These are phyloP conservation scores for Drosophila sp. DNA, from an alignment of 1,140 invertebrate species.

Conservation along the genomic window DNA sequence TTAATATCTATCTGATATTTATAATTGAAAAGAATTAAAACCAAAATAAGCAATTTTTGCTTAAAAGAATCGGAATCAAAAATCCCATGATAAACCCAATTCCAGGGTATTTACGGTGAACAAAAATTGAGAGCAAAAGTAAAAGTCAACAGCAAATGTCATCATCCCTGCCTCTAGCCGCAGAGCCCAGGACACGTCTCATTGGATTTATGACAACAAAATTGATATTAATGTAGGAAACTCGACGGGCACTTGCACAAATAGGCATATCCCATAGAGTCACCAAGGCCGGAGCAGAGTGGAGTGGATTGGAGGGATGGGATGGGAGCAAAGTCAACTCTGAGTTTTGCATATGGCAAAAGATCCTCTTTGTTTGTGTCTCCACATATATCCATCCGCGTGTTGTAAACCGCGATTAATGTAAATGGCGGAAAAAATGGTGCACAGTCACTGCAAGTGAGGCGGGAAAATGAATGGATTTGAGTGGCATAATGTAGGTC, in stretches of 20 bases:
- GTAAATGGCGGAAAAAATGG: conserved; percentile 62
- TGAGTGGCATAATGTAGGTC: conserved; percentile 59
- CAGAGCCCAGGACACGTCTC: conserved; percentile 52
- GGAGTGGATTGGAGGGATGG: conserved; percentile 17
- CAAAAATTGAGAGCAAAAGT: conserved; percentile 16
- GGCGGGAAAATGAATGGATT: conserved; percentile 24
- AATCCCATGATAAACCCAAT: not conserved
- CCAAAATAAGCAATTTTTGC: too few species aligned
- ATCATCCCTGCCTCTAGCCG: conserved; percentile 24
- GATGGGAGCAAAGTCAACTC: conserved; percentile 18
- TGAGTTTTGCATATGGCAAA: conserved; percentile 32
- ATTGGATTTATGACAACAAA: conserved; percentile 78
- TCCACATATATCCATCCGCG: conserved; percentile 21
- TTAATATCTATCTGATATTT: too few species aligned
- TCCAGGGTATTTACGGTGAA: not conserved
- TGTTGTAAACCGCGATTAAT: conserved; percentile 73
- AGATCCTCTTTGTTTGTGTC: conserved; percentile 13
- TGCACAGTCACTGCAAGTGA: conserved; percentile 42
- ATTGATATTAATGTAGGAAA: conserved; percentile 79
- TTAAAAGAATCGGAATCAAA: not conserved
- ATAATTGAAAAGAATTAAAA: too few species aligned
- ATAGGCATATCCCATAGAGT: conserved; percentile 30
- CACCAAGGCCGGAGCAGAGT: not conserved
- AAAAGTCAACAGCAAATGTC: conserved; percentile 45
- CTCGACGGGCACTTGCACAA: conserved; percentile 39